phyloP scores from a whole-genome alignment of 2,888 invertebrate species.

The Epinotia ramella region DNA sequence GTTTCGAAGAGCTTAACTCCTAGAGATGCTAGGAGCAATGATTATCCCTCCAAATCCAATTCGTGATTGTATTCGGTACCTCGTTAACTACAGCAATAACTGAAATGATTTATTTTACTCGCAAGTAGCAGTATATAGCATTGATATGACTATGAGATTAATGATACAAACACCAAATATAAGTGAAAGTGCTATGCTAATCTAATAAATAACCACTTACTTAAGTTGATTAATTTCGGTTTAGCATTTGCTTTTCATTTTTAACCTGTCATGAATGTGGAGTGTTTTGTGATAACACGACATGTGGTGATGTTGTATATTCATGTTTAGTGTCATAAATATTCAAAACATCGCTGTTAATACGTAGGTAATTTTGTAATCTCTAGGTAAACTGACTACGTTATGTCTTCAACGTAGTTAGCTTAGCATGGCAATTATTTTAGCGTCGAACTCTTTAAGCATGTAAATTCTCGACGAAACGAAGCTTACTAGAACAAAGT shows the following conservation, averaged over 20 bases:
- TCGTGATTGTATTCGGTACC: conserved; percentile 52
- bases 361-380: not conserved
- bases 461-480: too few species aligned
- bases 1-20: not conserved
- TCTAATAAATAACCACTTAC: conserved; percentile 44
- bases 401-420: too few species aligned
- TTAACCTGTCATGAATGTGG: conserved; percentile 28
- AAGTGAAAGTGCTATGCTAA: conserved; percentile 44
- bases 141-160: conserved; percentile 49
- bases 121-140: conserved; percentile 48
- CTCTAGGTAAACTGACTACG: not conserved
- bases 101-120: conserved; percentile 57
- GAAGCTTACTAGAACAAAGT: too few species aligned
- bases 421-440: too few species aligned
- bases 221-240: conserved; percentile 45
- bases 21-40: not conserved
- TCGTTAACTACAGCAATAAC: conserved; percentile 47
- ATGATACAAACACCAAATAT: conserved; percentile 42
- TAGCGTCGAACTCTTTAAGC: too few species aligned
- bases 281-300: conserved; percentile 11
- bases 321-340: not conserved
- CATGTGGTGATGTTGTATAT: not conserved
- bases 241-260: conserved; percentile 37
- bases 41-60: conserved; percentile 30
- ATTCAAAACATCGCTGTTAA: not conserved